These are phyloP conservation scores for Carassius carassius DNA, from an alignment of 2,113 vertebrate species.

Conservation along the genomic window DNA sequence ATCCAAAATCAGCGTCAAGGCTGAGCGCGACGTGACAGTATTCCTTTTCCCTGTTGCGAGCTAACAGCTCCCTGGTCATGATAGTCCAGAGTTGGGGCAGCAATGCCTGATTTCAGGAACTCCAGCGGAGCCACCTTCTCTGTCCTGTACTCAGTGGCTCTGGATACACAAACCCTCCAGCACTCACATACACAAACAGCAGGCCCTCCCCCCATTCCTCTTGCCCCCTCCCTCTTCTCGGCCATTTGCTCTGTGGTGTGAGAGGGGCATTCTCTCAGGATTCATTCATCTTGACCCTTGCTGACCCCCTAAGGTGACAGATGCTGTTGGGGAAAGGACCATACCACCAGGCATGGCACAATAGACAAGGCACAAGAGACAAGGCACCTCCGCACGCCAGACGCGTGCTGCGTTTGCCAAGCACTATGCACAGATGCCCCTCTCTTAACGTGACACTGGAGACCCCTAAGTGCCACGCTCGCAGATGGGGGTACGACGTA, in stretches of 20 bases:
- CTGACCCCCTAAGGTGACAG: slow-evolving; percentile 89
- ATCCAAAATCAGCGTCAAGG: slow-evolving; percentile 32
- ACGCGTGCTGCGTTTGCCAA: slow-evolving; percentile 23
- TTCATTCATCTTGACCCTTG: slow-evolving; percentile 92
- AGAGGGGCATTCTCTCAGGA: slow-evolving; percentile 84
- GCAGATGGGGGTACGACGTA: slow-evolving; percentile 17
- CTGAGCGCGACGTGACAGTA: slow-evolving; percentile 42
- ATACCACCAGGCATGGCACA: slow-evolving; percentile 64
- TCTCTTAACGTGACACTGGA: slow-evolving; percentile 22
- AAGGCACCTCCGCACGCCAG: slow-evolving; percentile 26
- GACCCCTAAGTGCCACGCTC: neutral
- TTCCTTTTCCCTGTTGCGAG: slow-evolving; percentile 65
- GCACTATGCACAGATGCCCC: slow-evolving; percentile 31
- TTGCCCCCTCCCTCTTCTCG: slow-evolving; percentile 83
- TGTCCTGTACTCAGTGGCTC: slow-evolving; percentile 60
- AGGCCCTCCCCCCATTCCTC: slow-evolving; percentile 70
- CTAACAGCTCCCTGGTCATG: slow-evolving; percentile 67
- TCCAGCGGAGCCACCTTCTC: slow-evolving; percentile 60
- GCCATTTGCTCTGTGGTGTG: slow-evolving; percentile 92
- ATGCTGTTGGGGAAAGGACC: slow-evolving; percentile 84
- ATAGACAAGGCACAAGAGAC: no score
- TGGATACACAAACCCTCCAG: slow-evolving; percentile 67
- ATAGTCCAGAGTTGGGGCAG: slow-evolving; percentile 75
- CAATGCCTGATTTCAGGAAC: slow-evolving; percentile 76
- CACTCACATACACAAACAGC: slow-evolving; percentile 50